phyloP scores from a whole-genome alignment of 2,113 vertebrate species.

The Burhinus bistriatus region DNA sequence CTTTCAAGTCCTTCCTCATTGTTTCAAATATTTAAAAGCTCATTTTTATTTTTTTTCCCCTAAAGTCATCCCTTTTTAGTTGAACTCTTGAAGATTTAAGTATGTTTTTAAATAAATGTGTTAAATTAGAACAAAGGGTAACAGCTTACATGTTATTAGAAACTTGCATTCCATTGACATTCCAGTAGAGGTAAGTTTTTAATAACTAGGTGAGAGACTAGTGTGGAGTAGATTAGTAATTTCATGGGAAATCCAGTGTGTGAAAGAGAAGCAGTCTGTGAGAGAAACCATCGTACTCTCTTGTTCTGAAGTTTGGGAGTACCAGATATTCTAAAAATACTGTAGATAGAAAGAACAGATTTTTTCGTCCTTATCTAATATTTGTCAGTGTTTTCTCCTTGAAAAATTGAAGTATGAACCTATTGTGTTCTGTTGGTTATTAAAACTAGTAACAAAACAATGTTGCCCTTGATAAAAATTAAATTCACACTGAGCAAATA shows the following conservation, averaged over 20 bases:
- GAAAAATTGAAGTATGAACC: background rate
- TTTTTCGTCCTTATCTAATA: conserved; percentile 17
- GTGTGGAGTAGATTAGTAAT: background rate
- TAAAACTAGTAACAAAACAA: background rate
- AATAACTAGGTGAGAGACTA: background rate
- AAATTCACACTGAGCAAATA: background rate
- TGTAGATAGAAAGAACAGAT: background rate
- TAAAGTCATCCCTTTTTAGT: background rate
- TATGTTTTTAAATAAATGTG: background rate
- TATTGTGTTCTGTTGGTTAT: background rate
- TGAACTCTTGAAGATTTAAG: background rate
- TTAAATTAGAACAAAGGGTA: background rate
- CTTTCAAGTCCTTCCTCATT: background rate
- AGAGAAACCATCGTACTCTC: background rate
- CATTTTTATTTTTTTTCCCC: background rate
- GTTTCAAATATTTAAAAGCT: background rate
- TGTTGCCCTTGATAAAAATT: background rate
- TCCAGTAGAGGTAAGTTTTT: conserved; percentile 1
- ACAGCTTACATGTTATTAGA: background rate
- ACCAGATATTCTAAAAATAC: conserved; percentile 26
- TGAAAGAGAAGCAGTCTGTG: background rate
- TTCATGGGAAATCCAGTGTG: background rate
- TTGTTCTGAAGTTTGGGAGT: background rate
- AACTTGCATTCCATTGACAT: background rate
- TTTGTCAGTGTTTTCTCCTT: conserved; percentile 18